Evolutionary conservation across 2,888 invertebrate species (phyloP), one percentile per base, ranked within the genome.

Genomic region (Mellilla xanthometata): DNA sequence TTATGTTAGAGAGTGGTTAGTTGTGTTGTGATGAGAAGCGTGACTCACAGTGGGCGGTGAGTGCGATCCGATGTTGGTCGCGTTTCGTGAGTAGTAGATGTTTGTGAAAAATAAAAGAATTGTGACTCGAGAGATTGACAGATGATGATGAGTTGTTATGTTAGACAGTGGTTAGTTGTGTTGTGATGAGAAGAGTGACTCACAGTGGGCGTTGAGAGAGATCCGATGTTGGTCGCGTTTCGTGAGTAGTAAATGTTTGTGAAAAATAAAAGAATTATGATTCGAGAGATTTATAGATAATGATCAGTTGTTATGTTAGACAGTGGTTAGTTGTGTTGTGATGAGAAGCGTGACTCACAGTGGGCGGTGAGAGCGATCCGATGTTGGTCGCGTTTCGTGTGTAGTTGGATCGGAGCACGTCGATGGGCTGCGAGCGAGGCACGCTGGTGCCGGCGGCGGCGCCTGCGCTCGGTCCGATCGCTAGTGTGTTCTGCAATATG

Each of bases 321-420:
- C 15, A 15, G 15, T 15, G 15, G 15, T 5, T 15, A 15, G 5
- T 15, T 2, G 15, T 3, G 5, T 15, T 2, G 15, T 3, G 2
- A 15, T 15, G 5, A 5, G 2, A 8, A 10, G 24, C 4, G 27
- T 15, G 3, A 71, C 91, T 92, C 82, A 93, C 96, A 60, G 96
- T 94, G 53, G 98, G 98, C 52, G 98, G 98, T 34, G 97, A 97
- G 54, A 98, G 92, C 4, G 97, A 97, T 68, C 95, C 96, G 59
- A 98, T 95, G 81, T 97, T 96, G 58, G 94, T 93, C 48, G 93
- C 92, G 59, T 91, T 93, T 60, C 94, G 92, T 66, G 93, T 93
- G 68, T 71, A 72, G 60, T 94, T 94, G 50, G 93, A 93, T 45
- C 95, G 92, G 64, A 93, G 94, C 90, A 96, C 95, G 71, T 93